phyloP scores from a whole-genome alignment of 2,113 vertebrate genomes.

The Grammomys dolichurus region DNA sequence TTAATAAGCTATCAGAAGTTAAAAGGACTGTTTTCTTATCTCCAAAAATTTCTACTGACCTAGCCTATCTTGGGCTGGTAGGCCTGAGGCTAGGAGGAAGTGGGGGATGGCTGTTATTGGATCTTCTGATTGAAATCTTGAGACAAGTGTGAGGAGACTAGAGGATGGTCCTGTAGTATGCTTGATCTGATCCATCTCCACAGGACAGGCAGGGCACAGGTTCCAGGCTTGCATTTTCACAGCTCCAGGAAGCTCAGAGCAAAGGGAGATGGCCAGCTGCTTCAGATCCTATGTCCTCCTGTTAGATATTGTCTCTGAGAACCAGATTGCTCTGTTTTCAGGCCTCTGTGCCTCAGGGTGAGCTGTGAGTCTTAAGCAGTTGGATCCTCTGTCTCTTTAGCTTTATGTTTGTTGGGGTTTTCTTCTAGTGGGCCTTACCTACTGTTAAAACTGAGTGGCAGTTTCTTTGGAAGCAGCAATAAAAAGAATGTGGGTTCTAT shows the following conservation, averaged over 20 bases:
- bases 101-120: not conserved
- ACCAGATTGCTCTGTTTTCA: not conserved
- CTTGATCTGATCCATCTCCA: accelerated
- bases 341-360: not conserved
- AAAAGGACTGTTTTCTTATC: not conserved
- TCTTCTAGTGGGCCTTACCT: not conserved
- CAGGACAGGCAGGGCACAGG: not conserved
- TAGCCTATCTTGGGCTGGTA: not conserved
- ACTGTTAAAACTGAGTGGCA: not conserved
- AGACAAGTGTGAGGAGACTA: not conserved
- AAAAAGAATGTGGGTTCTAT: not conserved
- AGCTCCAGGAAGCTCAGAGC: not conserved
- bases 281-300: not conserved
- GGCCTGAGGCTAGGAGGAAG: not conserved
- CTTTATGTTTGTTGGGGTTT: not conserved
- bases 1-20: not conserved
- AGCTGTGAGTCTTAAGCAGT: not conserved
- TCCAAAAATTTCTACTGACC: not conserved
- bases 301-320: not conserved
- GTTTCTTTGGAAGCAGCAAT: not conserved
- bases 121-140: not conserved
- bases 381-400: not conserved
- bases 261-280: not conserved
- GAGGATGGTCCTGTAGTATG: not conserved
- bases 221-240: not conserved